Conservation (phyloP, 2,888 invertebrate genomes). For the Scrobipalpa costella region DNA sequence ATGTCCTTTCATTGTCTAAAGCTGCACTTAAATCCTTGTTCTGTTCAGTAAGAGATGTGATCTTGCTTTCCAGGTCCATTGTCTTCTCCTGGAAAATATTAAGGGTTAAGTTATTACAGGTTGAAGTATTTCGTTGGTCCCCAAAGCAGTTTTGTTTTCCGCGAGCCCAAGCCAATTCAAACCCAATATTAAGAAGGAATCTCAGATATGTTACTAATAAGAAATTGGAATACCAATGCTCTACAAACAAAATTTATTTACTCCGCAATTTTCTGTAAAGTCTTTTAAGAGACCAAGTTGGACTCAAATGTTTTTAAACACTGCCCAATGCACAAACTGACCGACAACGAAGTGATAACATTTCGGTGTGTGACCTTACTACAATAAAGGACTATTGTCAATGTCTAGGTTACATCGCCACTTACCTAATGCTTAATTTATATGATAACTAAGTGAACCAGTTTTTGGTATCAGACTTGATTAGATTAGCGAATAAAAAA, state of each 20-base stretch:
- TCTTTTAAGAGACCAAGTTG: too few relatives aligned
- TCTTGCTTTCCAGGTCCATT: conserved; percentile 67
- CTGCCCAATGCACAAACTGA: background rate
- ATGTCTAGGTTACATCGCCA: background rate
- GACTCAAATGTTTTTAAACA: background rate
- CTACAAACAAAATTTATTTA: too few relatives aligned
- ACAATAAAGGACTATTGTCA: background rate
- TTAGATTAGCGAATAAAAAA: too few relatives aligned
- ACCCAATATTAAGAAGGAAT: background rate
- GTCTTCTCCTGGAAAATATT: conserved; percentile 60
- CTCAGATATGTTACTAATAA: background rate
- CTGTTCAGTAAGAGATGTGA: conserved; percentile 73
- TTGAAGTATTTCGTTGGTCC: background rate
- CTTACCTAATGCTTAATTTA: background rate
- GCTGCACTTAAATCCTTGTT: conserved; percentile 72
- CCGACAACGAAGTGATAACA: conserved; percentile 1
- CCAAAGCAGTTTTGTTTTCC: background rate
- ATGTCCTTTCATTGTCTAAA: conserved; percentile 78
- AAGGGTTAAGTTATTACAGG: background rate
- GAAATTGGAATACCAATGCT: background rate
- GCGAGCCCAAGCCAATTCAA: background rate
- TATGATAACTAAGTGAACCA: background rate
- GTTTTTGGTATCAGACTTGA: background rate
- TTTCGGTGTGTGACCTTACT: conserved; percentile 1
- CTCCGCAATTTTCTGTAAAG: background rate